Conservation (phyloP, 2,113 vertebrate species). For the Sorex fumeus region DNA sequence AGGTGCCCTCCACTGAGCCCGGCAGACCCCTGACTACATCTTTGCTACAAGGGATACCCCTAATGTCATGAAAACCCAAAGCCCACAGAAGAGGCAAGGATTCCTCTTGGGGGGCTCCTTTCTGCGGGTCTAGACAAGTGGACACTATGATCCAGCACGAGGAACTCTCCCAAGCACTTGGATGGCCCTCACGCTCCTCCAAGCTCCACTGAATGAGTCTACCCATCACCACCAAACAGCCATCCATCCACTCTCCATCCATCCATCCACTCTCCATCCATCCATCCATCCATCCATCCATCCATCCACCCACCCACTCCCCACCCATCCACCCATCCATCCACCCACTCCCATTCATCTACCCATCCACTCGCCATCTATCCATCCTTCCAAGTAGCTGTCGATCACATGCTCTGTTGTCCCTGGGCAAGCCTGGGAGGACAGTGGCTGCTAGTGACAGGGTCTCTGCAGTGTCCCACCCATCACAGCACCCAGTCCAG, state of each 20-base stretch:
- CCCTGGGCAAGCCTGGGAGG: background rate
- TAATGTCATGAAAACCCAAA: background rate
- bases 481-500: too few species aligned
- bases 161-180: background rate
- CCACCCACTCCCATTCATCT: too few species aligned
- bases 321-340: background rate
- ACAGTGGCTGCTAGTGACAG: background rate
- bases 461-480: background rate
- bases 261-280: too few species aligned
- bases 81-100: background rate
- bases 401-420: background rate
- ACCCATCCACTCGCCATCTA: too few species aligned
- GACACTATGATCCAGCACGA: background rate
- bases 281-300: too few species aligned
- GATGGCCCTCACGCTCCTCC: background rate
- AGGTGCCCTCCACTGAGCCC: too few species aligned
- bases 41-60: background rate
- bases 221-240: background rate
- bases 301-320: background rate
- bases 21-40: too few species aligned
- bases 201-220: background rate
- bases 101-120: background rate
- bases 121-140: background rate
- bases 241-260: too few species aligned
- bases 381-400: too few species aligned